Conservation (phyloP, 2,888 invertebrate species). For the Drosophila melanosoma region DNA sequence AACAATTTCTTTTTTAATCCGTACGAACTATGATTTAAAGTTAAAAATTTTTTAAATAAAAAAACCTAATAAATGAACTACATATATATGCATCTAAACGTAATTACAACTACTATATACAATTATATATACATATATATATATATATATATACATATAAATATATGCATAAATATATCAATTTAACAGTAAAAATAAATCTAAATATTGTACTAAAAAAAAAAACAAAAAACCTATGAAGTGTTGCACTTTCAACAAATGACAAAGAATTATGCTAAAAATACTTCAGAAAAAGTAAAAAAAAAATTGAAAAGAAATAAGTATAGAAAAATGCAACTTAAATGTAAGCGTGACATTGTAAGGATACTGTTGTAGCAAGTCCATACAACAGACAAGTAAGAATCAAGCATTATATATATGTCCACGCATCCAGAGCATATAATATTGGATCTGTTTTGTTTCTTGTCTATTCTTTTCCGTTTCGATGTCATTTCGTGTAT, state of each 20-base stretch:
- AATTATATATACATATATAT: conserved; percentile 71
- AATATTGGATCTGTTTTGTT: conserved; percentile 50
- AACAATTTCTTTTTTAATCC: conserved; percentile 82
- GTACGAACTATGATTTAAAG: conserved; percentile 71
- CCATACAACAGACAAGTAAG: conserved; percentile 36
- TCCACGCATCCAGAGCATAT: conserved; percentile 43
- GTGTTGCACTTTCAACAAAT: conserved; percentile 65
- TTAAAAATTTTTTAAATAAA: conserved; percentile 68
- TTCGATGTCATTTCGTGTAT: conserved; percentile 75
- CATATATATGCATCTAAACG: conserved; percentile 78
- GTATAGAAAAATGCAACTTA: conserved; percentile 32
- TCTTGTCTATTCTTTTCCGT: conserved; percentile 26
- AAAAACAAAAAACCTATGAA: conserved; percentile 39
- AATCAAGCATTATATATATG: conserved; percentile 36
- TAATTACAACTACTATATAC: conserved; percentile 72
- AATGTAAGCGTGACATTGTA: conserved; percentile 42
- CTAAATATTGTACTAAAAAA: conserved; percentile 77
- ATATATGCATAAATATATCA: conserved; percentile 76
- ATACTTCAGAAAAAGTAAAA: conserved; percentile 32
- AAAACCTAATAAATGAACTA: conserved; percentile 71
- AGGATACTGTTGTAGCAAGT: conserved; percentile 49
- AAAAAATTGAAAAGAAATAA: conserved; percentile 7
- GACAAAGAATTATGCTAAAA: conserved; percentile 24
- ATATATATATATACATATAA: conserved; percentile 69
- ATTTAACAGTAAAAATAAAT: conserved; percentile 79